Base-by-base conservation (phyloP, 2,888 invertebrate genomes). In the Imbricaverruca yamaguchii region DNA sequence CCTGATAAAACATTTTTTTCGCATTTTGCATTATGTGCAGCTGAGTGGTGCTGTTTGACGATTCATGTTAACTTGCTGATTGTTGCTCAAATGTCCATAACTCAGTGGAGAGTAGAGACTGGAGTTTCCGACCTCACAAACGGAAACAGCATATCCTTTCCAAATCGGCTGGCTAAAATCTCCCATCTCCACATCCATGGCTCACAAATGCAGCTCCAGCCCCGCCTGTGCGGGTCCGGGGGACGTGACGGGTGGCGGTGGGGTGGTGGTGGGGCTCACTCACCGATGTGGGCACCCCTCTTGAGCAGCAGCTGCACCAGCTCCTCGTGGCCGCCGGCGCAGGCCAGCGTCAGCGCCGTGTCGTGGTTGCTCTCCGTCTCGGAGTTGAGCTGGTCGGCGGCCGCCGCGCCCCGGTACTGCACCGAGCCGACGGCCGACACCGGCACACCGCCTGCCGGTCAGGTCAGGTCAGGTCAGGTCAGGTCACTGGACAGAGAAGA, bases 341-440 rank as follows among this genome's bases (percentile, higher is more conserved):
- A 98, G 80, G 98, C 98, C 83, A 99, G 90, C 63, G 98, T 98
- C 82, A 99, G 90, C 81, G 98, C 98, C 9, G 99, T 99, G 89
- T 99, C 99, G 88, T 97, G 97, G 90, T 98, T 98, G 85, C 95
- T 96, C 88, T 99, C 98, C 0, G 98, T 99, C 89, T 97, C 96
- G 12, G 96, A 96, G 89, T 99, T 97, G 21, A 86, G 85, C 23
- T 86, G 85, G 61, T 84, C 81, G 61, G 82, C 81, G 18, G 81
- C 81, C 83, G 85, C 83, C 84, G 85, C 61, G 82, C 84, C 82
- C 80, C 81, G 82, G 57, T 82, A 81, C 59, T 81, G 82, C 15
- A 82, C 82, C 3, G 77, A 81, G 18, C 74, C 81, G 9, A 81
- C 61, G 8, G 55, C 74, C 74, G 53, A 13, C 74, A 13, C 53